Evolutionary conservation across 2,797 vertebrate species (phyloP).

Genomic region (Sebastes elongatus): DNA sequence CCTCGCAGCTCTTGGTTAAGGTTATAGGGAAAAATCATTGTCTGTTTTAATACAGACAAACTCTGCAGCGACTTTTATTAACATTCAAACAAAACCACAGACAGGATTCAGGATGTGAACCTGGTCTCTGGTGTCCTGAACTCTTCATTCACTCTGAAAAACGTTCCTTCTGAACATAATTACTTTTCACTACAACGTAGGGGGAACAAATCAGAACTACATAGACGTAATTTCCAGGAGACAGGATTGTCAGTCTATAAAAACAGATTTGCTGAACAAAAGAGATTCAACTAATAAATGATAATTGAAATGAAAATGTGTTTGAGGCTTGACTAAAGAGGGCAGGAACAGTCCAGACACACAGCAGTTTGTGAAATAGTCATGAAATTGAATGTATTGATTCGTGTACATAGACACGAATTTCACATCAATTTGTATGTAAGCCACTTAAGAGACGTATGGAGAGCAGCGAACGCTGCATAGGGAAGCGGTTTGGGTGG

Average conservation of each 20-base stretch:
- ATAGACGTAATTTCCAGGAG: background rate
- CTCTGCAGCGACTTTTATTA: too few species aligned
- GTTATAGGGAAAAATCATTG: background rate
- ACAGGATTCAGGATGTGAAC: background rate
- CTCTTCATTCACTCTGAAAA: background rate
- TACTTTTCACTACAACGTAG: background rate
- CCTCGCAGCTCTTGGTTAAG: background rate
- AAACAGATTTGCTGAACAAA: background rate
- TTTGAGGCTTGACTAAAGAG: background rate
- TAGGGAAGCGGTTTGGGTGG: too few species aligned
- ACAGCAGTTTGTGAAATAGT: too few species aligned
- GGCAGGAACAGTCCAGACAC: accelerated
- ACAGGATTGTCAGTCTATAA: background rate
- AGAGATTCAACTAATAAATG: background rate
- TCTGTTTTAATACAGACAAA: background rate
- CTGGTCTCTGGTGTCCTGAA: background rate
- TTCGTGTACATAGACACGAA: too few species aligned
- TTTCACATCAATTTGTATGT: too few species aligned
- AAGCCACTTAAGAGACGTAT: too few species aligned
- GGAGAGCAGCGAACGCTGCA: too few species aligned
- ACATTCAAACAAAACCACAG: too few species aligned
- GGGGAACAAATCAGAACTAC: background rate
- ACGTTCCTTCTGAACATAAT: background rate
- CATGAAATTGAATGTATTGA: too few species aligned
- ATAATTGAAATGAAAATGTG: background rate